Evolutionary conservation across 2,888 invertebrate species (phyloP).

Genomic region (Papilio demoleus): DNA sequence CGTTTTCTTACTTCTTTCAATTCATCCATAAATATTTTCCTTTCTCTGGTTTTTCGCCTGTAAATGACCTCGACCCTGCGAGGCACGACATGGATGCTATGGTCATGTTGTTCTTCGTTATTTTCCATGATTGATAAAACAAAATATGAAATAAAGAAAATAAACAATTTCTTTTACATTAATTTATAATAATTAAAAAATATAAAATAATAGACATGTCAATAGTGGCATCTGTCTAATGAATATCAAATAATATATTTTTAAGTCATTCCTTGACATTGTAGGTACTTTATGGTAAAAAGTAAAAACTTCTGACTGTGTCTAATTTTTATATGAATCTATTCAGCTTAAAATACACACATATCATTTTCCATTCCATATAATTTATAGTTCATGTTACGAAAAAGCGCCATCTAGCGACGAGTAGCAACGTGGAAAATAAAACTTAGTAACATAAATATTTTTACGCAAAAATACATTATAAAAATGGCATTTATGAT

Average conservation of each 20-base stretch:
- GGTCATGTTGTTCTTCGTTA: constrained; percentile 12
- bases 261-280: no score
- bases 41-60: constrained; percentile 60
- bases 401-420: constrained; percentile 50
- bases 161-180: constrained; percentile 25
- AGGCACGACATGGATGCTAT: constrained; percentile 28
- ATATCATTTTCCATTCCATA: no score
- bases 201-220: constrained; percentile 16
- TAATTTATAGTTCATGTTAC: no score
- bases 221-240: constrained; percentile 27
- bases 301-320: no score
- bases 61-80: constrained; percentile 59
- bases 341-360: no score
- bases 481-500: neutral
- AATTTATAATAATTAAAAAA: constrained; percentile 31
- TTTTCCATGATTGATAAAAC: constrained; percentile 45
- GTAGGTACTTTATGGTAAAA: no score
- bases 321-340: neutral
- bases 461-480: neutral
- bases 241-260: neutral
- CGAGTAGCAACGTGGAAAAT: constrained; percentile 44
- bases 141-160: constrained; percentile 33
- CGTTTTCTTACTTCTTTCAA: constrained; percentile 61
- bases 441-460: neutral
- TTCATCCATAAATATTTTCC: constrained; percentile 69